phyloP scores from a whole-genome alignment of 2,888 invertebrate species.

The Norana najaformis region DNA sequence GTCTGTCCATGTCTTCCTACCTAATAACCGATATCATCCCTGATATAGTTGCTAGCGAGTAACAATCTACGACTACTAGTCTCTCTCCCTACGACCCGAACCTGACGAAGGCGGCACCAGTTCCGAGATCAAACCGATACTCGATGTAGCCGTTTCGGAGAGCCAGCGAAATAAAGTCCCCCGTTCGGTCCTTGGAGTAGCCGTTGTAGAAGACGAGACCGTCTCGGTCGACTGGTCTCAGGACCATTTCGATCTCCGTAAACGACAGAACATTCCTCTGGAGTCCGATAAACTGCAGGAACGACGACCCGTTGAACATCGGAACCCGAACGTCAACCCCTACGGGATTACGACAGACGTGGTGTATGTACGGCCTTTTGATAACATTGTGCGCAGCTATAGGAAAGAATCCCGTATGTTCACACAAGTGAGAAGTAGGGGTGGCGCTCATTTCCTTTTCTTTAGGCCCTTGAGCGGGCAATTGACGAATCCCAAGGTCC shows the following conservation, averaged over 20 bases:
- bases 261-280: slow-evolving; percentile 83
- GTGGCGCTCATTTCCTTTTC: no score
- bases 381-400: no score
- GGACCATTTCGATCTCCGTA: slow-evolving; percentile 82
- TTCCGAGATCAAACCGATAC: slow-evolving; percentile 87
- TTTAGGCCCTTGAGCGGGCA: no score
- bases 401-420: no score
- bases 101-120: slow-evolving; percentile 83
- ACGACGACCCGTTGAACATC: slow-evolving; percentile 90
- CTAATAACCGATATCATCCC: not conserved
- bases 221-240: slow-evolving; percentile 73
- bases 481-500: no score
- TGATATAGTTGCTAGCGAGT: not conserved
- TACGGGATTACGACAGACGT: slow-evolving; percentile 15
- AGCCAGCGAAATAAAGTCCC: slow-evolving; percentile 84
- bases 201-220: slow-evolving; percentile 83
- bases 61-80: not conserved
- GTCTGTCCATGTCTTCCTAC: not conserved
- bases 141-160: slow-evolving; percentile 79
- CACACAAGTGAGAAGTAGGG: no score
- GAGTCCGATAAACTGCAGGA: slow-evolving; percentile 82
- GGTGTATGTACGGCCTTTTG: no score
- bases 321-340: slow-evolving; percentile 69
- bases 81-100: slow-evolving; percentile 60
- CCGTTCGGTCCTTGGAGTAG: slow-evolving; percentile 80